phyloP scores from a whole-genome alignment of 2,113 vertebrate genomes.

The Eptesicus fuscus region DNA sequence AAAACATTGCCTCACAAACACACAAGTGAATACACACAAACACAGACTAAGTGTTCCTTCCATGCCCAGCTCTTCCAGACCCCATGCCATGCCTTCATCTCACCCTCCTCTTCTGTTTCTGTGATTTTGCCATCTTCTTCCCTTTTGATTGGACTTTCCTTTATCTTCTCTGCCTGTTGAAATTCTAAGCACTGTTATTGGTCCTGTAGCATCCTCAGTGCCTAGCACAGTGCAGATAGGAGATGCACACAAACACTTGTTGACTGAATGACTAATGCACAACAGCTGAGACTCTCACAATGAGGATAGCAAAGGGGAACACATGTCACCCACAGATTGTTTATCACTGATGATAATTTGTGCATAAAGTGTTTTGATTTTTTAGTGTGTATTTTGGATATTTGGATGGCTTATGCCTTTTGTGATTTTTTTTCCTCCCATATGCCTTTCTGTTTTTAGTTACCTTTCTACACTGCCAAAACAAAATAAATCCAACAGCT shows the following conservation, averaged over 20 bases:
- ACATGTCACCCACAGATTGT: constrained; percentile 55
- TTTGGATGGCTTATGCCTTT: constrained; percentile 45
- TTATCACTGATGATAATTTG: constrained; percentile 28
- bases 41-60: not conserved
- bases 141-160: not conserved
- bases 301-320: constrained; percentile 2
- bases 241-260: not conserved
- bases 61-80: not conserved
- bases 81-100: not conserved
- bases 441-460: constrained; percentile 63
- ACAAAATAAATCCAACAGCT: constrained; percentile 56
- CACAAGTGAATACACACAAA: not conserved
- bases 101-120: not conserved
- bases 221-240: not conserved
- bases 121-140: not conserved
- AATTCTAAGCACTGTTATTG: not conserved
- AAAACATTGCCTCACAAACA: not conserved
- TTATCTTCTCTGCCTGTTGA: not conserved
- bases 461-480: constrained; percentile 45
- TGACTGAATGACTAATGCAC: not conserved
- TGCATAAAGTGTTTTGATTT: constrained; percentile 43
- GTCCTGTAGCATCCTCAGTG: not conserved
- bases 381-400: constrained; percentile 15
- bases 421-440: not conserved
- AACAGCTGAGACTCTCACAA: not conserved